Percentiles rank a stretch among this genome's conserved stretches.
These are phyloP conservation scores for Helarctos malayanus DNA, from an alignment of 2,797 vertebrate genomes.

Conservation along the genomic window DNA sequence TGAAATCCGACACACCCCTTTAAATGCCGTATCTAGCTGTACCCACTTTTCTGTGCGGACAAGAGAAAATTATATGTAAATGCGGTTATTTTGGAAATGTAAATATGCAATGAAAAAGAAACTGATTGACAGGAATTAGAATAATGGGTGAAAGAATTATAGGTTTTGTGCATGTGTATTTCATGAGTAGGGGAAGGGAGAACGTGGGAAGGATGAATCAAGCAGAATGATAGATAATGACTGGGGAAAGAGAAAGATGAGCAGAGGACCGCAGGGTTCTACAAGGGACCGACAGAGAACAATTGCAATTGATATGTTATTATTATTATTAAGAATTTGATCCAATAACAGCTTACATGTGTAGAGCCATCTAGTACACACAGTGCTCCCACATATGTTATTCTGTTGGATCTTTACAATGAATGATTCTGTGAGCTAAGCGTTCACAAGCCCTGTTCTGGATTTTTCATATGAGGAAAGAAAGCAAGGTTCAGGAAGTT, in stretches of 20 bases:
- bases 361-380: neutral
- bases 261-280: neutral
- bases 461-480: neutral
- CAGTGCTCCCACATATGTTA: neutral
- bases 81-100: slow-evolving; percentile 68
- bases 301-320: neutral
- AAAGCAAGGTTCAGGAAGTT: neutral
- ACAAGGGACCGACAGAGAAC: neutral
- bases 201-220: slow-evolving; percentile 31
- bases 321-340: neutral
- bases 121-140: slow-evolving; percentile 56
- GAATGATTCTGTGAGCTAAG: slow-evolving; percentile 9
- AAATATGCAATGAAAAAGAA: slow-evolving; percentile 52
- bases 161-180: neutral
- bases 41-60: slow-evolving; percentile 23
- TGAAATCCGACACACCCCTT: neutral
- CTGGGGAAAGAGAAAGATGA: neutral
- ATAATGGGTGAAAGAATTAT: slow-evolving; percentile 49
- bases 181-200: neutral
- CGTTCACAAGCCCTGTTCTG: neutral
- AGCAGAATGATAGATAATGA: neutral
- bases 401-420: neutral
- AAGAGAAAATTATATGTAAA: slow-evolving; percentile 69
- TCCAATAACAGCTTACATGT: neutral
- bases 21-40: slow-evolving; percentile 32